Evolutionary conservation across 2,113 vertebrate species (phyloP).

Genomic region (Oostethus manadensis): DNA sequence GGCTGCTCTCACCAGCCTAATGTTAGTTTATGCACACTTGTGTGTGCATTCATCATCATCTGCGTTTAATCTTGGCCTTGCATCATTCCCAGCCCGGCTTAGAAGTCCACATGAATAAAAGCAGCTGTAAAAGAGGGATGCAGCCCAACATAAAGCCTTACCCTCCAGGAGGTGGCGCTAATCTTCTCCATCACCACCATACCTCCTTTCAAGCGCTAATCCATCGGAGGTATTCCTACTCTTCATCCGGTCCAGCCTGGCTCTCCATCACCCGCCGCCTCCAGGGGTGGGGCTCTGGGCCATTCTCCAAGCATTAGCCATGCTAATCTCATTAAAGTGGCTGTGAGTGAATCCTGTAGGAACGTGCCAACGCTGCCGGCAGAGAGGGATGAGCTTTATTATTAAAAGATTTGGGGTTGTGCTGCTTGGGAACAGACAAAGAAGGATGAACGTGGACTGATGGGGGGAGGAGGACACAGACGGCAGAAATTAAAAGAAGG

Average conservation of each 20-base stretch:
- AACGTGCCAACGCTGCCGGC: constrained; percentile 33
- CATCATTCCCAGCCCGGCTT: too few species aligned
- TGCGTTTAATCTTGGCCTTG: too few species aligned
- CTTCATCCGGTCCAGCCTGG: neutral
- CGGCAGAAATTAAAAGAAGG: too few species aligned
- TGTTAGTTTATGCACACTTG: constrained; percentile 5
- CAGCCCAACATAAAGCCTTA: too few species aligned
- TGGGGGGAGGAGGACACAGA: too few species aligned
- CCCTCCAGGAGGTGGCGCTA: constrained; percentile 14
- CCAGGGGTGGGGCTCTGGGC: neutral
- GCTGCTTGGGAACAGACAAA: too few species aligned
- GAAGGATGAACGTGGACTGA: too few species aligned
- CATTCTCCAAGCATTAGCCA: constrained; percentile 44
- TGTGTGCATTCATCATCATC: too few species aligned
- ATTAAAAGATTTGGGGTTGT: too few species aligned
- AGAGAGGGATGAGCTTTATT: constrained; percentile 28
- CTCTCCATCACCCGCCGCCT: neutral
- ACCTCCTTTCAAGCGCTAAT: constrained; percentile 9
- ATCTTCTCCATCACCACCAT: constrained; percentile 36
- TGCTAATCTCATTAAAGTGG: constrained; percentile 59
- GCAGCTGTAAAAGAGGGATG: neutral
- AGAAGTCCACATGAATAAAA: constrained; percentile 12
- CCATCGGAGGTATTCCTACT: constrained; percentile 9
- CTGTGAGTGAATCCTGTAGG: constrained; percentile 61
- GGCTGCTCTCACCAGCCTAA: constrained; percentile 5